A percentile compares a stretch with the other conserved stretches of the same genome.
Evolutionary conservation across 2,113 vertebrate species (phyloP).

Genomic region (Hypomesus transpacificus): DNA sequence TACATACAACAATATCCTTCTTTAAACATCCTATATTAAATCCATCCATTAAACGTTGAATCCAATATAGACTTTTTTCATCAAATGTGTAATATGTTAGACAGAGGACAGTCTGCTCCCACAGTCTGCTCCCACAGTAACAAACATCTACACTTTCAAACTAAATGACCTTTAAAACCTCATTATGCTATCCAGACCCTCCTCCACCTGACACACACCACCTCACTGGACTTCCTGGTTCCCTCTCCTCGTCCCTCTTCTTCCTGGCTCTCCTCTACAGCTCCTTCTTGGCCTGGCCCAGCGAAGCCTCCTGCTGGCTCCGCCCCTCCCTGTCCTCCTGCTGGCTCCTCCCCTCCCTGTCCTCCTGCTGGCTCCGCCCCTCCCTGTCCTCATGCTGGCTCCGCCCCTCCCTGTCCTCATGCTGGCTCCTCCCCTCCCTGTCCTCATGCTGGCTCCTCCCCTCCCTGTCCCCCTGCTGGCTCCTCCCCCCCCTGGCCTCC

Average conservation of each 20-base stretch:
- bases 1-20: no score
- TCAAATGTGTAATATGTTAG: no score
- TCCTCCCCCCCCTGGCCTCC: background rate
- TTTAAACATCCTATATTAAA: no score
- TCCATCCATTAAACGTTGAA: no score
- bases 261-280: conserved; percentile 39
- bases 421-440: background rate
- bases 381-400: background rate
- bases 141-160: no score
- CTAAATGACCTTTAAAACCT: no score
- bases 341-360: conserved; percentile 1
- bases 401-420: conserved; percentile 1
- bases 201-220: background rate
- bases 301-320: no score
- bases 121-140: no score
- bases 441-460: background rate
- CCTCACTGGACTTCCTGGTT: no score
- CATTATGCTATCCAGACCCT: background rate
- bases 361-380: background rate
- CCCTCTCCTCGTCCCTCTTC: background rate
- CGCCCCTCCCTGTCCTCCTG: conserved; percentile 1
- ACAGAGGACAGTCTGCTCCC: no score
- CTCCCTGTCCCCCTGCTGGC: background rate
- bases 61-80: no score
- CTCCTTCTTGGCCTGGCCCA: conserved; percentile 47